Conservation (phyloP, 2,113 vertebrate genomes). For the Eudyptes chrysolophus region DNA sequence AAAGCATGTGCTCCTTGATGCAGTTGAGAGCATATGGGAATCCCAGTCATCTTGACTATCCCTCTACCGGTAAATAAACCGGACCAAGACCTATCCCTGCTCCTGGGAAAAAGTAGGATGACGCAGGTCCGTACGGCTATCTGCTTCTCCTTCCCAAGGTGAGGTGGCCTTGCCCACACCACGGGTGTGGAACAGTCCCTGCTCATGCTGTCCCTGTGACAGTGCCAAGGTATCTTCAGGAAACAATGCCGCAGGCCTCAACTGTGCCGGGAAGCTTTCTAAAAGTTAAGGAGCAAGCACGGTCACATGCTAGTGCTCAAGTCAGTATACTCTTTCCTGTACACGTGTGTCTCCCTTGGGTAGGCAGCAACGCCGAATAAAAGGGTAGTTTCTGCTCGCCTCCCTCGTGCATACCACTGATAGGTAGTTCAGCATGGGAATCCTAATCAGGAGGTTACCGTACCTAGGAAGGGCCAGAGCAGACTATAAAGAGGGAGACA, state of each 20-base stretch:
- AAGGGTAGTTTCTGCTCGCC: background rate
- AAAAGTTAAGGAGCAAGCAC: background rate
- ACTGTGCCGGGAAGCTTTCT: background rate
- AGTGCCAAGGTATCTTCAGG: background rate
- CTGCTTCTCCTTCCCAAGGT: background rate
- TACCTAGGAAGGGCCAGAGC: background rate
- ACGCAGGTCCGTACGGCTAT: fast-evolving
- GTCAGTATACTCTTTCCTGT: background rate
- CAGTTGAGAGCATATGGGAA: background rate
- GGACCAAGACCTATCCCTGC: background rate
- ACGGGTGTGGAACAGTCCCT: background rate
- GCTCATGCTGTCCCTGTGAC: background rate
- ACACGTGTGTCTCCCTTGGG: background rate
- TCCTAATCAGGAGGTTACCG: background rate
- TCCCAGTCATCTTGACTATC: background rate
- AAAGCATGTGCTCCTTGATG: background rate
- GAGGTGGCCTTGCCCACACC: background rate
- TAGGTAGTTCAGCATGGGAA: background rate
- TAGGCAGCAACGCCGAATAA: background rate
- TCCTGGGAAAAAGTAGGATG: background rate
- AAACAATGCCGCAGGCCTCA: background rate
- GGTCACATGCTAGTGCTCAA: background rate
- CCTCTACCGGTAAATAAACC: background rate
- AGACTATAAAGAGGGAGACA: background rate
- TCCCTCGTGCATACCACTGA: background rate